Base-by-base conservation (phyloP, 2,888 invertebrate species). In the Tachina lurida region DNA sequence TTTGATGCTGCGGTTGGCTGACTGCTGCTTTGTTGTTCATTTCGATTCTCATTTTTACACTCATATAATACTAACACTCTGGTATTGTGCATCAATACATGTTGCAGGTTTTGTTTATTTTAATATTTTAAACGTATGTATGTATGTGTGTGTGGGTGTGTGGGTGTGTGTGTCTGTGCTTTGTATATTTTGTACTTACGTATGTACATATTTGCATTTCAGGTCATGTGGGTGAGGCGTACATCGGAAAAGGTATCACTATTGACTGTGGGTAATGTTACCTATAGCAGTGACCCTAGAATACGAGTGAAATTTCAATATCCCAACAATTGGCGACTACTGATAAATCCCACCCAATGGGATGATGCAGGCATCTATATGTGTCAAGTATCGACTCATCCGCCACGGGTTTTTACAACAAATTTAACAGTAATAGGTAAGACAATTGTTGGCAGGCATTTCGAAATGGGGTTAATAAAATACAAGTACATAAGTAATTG, bases 311-410 rank as follows among this genome's bases (percentile, higher is more conserved):
- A 94, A 90, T 95, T 95, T 90, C 95, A 95, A 91, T 95, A 95
- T 90, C 95, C 95, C 5, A 95, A 95, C 91, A 95, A 95, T 90
- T 95, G 95, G 95, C 93, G 95, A 79, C 93, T 95, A 56, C 93
- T 94, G 87, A 96, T 96, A 90, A 95, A 95, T 90, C 95, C 95
- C 76, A 95, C 96, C 52, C 95, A 95, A 89, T 94, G 94, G 85
- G 94, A 95, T 45, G 96, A 96, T 90, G 95, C 95, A 62, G 96
- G 96, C 31, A 93, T 95, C 79, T 96, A 96, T 91, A 95, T 96
- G 94, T 96, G 96, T 93, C 96, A 96, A 94, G 95, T 96, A 91
- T 96, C 96, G 79, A 96, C 96, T 62, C 96, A 96, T 93, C 96
- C 96, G 31, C 96, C 96, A 39, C 94, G 95, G 89, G 96, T 96